Base-by-base conservation (phyloP, 2,888 invertebrate genomes). In the Acrobasis consociella region DNA sequence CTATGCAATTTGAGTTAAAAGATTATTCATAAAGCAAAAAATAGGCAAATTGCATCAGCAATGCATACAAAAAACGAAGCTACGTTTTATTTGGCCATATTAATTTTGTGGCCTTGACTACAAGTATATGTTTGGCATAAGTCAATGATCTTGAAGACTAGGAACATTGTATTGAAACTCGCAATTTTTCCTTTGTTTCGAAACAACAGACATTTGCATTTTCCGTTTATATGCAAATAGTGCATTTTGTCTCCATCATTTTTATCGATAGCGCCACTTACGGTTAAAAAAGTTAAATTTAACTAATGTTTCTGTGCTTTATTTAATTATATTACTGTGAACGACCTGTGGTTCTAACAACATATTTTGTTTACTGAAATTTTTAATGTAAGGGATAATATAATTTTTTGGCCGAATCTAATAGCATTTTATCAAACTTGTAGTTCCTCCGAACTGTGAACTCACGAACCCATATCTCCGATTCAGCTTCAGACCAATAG, bases 21-120 rank as follows among this genome's bases (percentile, higher is more conserved):
- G 39, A 16, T 55, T 16, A 56, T 42, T 22, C 42, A 56, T 16
- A 9, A 9, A 38, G n/a, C 16, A 39, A 42, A 56, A 42, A 39
- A 42, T 13, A 17, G 17, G 17, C 56, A 42, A 56, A 56, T 42
- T 56, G 56, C 56, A 56, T 56, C 8, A 22, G 46, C 46, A 13
- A 11, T 16, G 11, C 13, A 56, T 9, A 16, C 13, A 56, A 56
- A 56, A 22, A 42, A 42, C 31, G 31, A 11, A 39, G 31, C 31
- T 31, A 56, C 13, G 37, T 37, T 56, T 56, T 22, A 22, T 56
- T 39, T 42, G 39, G 39, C 17, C 42, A 42, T 56, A 42, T 42
- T 39, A 17, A 56, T 56, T 42, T 17, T 8, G 46, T 56, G 56
- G 56, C 56, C 56, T 56, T 56, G 42, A 42, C 56, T 42, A 16